Percentiles rank a stretch among this genome's conserved stretches.
phyloP scores from a whole-genome alignment of 2,888 invertebrate genomes.

The Agonopterix alstromeriana region DNA sequence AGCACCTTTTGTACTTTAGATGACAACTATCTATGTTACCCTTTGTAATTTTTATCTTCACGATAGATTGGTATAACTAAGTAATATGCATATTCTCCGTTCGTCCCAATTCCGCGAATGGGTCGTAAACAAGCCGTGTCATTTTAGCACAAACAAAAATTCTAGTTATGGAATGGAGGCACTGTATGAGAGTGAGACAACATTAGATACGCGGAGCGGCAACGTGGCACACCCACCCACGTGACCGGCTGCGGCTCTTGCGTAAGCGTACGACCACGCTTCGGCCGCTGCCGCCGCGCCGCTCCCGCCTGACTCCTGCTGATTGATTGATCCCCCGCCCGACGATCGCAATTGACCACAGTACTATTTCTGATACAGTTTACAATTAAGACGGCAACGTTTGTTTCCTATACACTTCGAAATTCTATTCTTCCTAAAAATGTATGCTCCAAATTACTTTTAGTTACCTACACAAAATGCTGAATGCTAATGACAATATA shows the following conservation, averaged over 20 bases:
- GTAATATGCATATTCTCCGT: slow-evolving; percentile 12
- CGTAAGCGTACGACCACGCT: slow-evolving; percentile 62
- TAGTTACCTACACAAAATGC: too few species aligned
- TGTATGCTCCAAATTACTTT: too few species aligned
- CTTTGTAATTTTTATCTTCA: too few species aligned
- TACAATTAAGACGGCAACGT: neutral
- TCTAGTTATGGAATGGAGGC: slow-evolving; percentile 52
- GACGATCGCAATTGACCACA: slow-evolving; percentile 16
- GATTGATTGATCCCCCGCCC: slow-evolving; percentile 25
- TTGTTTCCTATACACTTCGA: neutral
- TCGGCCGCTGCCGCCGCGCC: slow-evolving; percentile 30
- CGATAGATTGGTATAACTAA: too few species aligned
- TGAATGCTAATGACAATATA: neutral
- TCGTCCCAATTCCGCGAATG: slow-evolving; percentile 60
- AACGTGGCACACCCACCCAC: slow-evolving; percentile 69
- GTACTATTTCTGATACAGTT: neutral
- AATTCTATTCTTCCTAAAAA: too few species aligned
- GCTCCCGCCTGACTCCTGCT: slow-evolving; percentile 33
- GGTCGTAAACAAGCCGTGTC: slow-evolving; percentile 62
- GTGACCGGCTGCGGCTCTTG: slow-evolving; percentile 69
- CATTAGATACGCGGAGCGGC: slow-evolving; percentile 39
- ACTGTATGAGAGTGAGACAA: slow-evolving; percentile 53
- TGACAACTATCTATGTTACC: too few species aligned
- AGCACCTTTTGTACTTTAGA: too few species aligned
- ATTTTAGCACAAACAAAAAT: slow-evolving; percentile 70